Evolutionary conservation across 2,888 invertebrate species (phyloP).

Genomic region (Ochlodes sylvanus): DNA sequence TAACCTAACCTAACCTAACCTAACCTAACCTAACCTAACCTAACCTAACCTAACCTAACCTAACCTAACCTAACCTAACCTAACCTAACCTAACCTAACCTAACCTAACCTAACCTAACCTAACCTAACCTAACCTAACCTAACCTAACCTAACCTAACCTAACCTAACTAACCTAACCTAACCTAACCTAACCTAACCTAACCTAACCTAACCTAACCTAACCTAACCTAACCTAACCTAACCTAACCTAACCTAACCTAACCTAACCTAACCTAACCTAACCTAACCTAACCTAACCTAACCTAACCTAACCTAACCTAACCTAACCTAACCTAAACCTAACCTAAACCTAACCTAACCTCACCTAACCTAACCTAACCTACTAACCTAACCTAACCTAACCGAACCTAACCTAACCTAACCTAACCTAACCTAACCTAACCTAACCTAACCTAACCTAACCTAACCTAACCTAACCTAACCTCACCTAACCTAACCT

Average conservation of each 20-base stretch:
- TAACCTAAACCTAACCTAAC: conserved; percentile 28
- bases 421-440: too few species aligned
- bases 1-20: conserved; percentile 37
- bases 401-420: background rate
- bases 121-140: conserved; percentile 26
- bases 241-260: conserved; percentile 37
- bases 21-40: conserved; percentile 33
- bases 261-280: too few species aligned
- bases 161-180: conserved; percentile 27
- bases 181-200: conserved; percentile 16
- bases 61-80: conserved; percentile 49
- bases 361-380: too few species aligned
- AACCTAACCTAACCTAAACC: too few species aligned
- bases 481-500: too few species aligned
- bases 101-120: conserved; percentile 44
- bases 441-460: too few species aligned
- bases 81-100: conserved; percentile 50
- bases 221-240: background rate
- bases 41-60: conserved; percentile 13
- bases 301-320: conserved; percentile 38
- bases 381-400: too few species aligned
- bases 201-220: conserved; percentile 17
- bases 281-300: conserved; percentile 41
- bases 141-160: conserved; percentile 41
- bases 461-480: too few species aligned